Percentiles rank a stretch among this genome's conserved stretches.
phyloP scores from a whole-genome alignment of 2,797 vertebrate species.

The Sylvilagus floridanus region DNA sequence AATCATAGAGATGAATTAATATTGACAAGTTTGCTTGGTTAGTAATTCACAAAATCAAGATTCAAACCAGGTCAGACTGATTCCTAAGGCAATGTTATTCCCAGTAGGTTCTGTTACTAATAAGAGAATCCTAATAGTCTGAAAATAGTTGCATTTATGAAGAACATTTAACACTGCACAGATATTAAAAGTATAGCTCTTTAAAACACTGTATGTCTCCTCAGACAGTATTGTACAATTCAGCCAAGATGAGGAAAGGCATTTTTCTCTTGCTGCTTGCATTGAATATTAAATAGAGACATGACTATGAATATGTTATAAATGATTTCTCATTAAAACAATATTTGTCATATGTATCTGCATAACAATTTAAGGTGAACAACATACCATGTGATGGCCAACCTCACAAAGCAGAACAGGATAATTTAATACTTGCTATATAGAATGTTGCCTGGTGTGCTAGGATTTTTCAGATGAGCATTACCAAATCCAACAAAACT shows the following conservation, averaged over 20 bases:
- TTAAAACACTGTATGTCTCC: background rate
- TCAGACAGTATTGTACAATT: background rate
- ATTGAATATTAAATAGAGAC: slow-evolving; percentile 2
- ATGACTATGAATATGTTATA: background rate
- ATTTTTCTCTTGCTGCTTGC: background rate
- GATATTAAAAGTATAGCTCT: background rate
- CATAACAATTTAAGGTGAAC: slow-evolving; percentile 54
- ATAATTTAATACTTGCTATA: slow-evolving; percentile 51
- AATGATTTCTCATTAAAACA: slow-evolving; percentile 53
- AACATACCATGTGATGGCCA: background rate
- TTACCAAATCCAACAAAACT: slow-evolving; percentile 43
- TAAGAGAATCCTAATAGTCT: background rate
- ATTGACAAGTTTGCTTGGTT: background rate
- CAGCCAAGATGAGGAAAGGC: background rate
- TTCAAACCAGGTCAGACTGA: slow-evolving; percentile 12
- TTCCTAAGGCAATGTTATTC: background rate
- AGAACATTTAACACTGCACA: background rate
- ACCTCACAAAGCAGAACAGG: background rate
- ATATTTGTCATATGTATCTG: slow-evolving; percentile 25
- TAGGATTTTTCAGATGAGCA: slow-evolving; percentile 21
- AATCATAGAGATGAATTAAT: background rate
- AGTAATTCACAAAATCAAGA: background rate
- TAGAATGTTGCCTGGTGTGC: slow-evolving; percentile 2
- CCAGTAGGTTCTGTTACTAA: background rate
- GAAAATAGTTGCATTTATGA: slow-evolving; percentile 9